These are phyloP conservation scores for Drosophila takahashii DNA, from an alignment of 1,140 invertebrate genomes.

Conservation along the genomic window DNA sequence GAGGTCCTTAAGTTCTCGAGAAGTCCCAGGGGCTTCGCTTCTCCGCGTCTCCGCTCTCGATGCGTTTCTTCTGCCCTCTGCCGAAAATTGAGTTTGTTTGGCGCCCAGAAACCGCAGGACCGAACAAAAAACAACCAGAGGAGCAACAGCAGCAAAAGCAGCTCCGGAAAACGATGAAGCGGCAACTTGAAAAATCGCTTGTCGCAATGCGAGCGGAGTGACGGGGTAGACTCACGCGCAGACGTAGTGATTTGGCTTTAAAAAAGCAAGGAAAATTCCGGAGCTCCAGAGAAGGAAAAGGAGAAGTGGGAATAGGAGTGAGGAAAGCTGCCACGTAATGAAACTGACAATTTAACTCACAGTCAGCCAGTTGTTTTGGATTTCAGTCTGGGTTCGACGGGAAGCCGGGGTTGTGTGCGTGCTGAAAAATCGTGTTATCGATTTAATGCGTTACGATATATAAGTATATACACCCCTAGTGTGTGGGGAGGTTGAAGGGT, in stretches of 20 bases:
- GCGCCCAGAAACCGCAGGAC: slow-evolving; percentile 37
- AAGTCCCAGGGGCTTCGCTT: slow-evolving; percentile 48
- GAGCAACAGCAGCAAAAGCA: slow-evolving; percentile 12
- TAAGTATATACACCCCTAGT: slow-evolving; percentile 9
- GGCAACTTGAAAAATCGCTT: slow-evolving; percentile 83
- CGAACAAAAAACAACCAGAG: slow-evolving; percentile 24
- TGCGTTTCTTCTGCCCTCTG: slow-evolving; percentile 31
- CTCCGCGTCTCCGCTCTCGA: slow-evolving; percentile 9
- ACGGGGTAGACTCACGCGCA: slow-evolving; percentile 60
- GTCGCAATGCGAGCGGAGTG: slow-evolving; percentile 58
- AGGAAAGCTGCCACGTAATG: slow-evolving; percentile 73
- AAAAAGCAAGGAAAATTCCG: slow-evolving; percentile 46
- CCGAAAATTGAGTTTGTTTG: slow-evolving; percentile 68
- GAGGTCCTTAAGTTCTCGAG: slow-evolving; percentile 46
- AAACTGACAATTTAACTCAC: slow-evolving; percentile 82
- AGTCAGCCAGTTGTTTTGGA: slow-evolving; percentile 56
- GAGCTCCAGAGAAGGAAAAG: slow-evolving; percentile 1
- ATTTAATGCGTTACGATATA: slow-evolving; percentile 73
- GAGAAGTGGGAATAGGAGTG: not conserved
- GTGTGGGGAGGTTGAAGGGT: slow-evolving; percentile 31
- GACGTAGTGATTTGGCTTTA: slow-evolving; percentile 80
- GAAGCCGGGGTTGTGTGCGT: slow-evolving; percentile 55
- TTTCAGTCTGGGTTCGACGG: slow-evolving; percentile 10
- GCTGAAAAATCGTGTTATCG: slow-evolving; percentile 83
- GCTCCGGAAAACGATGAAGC: slow-evolving; percentile 60